Base-by-base conservation (phyloP, 2,888 invertebrate species). In the Agrochola litura region DNA sequence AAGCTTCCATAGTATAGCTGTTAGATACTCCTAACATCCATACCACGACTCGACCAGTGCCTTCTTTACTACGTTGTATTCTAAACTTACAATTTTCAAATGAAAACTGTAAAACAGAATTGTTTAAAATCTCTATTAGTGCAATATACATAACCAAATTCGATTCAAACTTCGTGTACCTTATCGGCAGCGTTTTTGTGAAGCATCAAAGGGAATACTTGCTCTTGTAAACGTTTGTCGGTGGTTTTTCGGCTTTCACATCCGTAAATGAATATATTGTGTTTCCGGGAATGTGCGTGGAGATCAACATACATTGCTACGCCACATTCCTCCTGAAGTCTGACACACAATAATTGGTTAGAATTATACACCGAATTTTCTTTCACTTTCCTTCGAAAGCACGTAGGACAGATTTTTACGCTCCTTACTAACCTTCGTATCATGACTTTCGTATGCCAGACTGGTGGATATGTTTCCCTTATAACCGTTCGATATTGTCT, bases 251-350 rank as follows among this genome's bases (percentile, higher is more conserved):
- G 97, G 94, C 98, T 98, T 96, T 99, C 99, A 95, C 99, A 99
- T 88, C 99, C 99, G 93, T 99, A 99, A 91, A 99, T 98, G 94
- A 99, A 99, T 91, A 99, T 98, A 94, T 99, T 99, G 95, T 99
- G 99, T 93, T 98, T 98, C 85, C 99, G 97, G 43, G 99, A 99
- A 96, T 99, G 99, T 56, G 99, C 99, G 94, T 99, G 99, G 90
- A 99, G 97, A 96, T 99, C 99, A 93, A 99, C 98, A 93, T 98
- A 99, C 97, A 99, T 98, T 69, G 98, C 98, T 74, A 99, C 98
- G 46, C 98, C 98, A 93, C 98, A 98, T 96, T 99, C 99, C 94
- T 99, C 99, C 95, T 98, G 97, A 93, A 99, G 97, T 95, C 99
- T 98, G 90, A 75, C 92, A 91, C 41, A 72, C 61, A 78, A 80